Conservation (phyloP, 1,140 invertebrate genomes). For the Augochlora pura region DNA sequence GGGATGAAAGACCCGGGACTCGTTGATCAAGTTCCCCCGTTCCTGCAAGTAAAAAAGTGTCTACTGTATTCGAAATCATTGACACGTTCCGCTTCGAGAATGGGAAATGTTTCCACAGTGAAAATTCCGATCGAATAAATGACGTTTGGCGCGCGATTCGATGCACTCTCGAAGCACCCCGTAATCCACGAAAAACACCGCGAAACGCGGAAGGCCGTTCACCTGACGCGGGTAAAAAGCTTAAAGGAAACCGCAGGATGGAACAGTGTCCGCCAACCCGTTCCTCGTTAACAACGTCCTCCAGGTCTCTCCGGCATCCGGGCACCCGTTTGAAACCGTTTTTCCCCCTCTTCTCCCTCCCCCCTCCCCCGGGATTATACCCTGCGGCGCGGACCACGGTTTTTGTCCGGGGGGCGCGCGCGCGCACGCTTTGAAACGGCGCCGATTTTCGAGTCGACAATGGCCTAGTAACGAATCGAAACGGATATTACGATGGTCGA, state of each 20-base stretch:
- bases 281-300: constrained; percentile 42
- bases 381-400: neutral
- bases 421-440: constrained; percentile 25
- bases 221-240: neutral
- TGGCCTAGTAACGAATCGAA: constrained; percentile 40
- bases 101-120: too few relatives aligned
- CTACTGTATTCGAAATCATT: too few relatives aligned
- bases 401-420: neutral
- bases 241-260: constrained; percentile 11
- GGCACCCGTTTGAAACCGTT: constrained; percentile 1
- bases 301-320: neutral
- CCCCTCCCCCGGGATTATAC: constrained; percentile 9
- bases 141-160: too few relatives aligned
- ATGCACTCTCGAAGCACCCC: too few relatives aligned
- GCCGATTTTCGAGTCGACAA: constrained; percentile 23
- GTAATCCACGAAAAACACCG: too few relatives aligned
- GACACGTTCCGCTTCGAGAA: too few relatives aligned
- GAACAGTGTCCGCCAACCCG: constrained; percentile 16
- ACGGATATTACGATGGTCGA: constrained; percentile 30
- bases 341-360: too few relatives aligned
- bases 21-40: neutral
- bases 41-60: neutral
- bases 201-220: neutral
- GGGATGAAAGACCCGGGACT: neutral
- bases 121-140: too few relatives aligned